Conservation (phyloP, 2,113 vertebrate species). For the Brachyhypopomus occidentalis region DNA sequence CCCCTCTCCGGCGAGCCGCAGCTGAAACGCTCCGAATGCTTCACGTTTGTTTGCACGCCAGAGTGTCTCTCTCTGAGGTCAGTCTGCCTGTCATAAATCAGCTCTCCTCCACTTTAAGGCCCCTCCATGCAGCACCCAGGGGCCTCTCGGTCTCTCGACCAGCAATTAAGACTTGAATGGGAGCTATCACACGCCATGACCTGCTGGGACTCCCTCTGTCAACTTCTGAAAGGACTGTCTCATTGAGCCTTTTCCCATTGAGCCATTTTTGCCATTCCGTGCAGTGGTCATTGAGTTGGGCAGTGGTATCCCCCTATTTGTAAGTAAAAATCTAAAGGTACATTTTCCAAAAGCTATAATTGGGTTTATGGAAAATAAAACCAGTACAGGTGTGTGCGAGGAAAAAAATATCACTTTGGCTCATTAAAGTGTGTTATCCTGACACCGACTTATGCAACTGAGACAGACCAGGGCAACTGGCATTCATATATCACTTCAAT, state of each 20-base stretch:
- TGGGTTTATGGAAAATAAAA: constrained; percentile 31
- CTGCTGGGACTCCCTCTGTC: constrained; percentile 52
- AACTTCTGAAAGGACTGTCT: constrained; percentile 38
- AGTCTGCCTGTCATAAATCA: constrained; percentile 43
- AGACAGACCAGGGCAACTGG: background rate
- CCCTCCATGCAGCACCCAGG: constrained; percentile 32
- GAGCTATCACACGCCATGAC: constrained; percentile 52
- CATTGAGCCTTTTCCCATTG: constrained; percentile 14
- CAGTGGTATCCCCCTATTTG: constrained; percentile 42
- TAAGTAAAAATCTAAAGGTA: constrained; percentile 48
- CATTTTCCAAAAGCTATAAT: constrained; percentile 47
- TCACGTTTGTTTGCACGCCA: background rate
- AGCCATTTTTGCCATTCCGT: constrained; percentile 43
- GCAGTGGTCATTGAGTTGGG: constrained; percentile 39
- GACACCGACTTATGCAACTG: background rate
- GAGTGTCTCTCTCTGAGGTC: constrained; percentile 33
- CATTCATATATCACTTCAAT: background rate
- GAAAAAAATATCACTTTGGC: background rate
- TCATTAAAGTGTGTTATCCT: background rate
- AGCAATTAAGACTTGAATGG: constrained; percentile 59
- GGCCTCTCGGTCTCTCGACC: constrained; percentile 45
- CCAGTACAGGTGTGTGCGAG: background rate
- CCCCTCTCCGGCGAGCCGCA: constrained; percentile 23
- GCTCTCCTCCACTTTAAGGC: constrained; percentile 28
- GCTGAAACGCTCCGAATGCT: constrained; percentile 27